Conservation (phyloP, 2,888 invertebrate species). For the Pristionchus entomophagus region DNA sequence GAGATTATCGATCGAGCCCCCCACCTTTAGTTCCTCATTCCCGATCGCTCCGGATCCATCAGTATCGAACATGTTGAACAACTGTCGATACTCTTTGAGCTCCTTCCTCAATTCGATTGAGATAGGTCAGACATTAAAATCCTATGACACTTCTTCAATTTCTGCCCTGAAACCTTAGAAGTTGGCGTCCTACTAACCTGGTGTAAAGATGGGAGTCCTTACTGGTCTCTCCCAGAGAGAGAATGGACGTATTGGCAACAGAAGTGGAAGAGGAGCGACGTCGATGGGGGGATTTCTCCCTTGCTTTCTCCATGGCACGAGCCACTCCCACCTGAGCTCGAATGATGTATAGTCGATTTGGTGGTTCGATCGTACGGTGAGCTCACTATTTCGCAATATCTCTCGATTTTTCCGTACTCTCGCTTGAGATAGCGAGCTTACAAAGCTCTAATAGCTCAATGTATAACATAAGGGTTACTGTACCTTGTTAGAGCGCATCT, state of each 20-base stretch:
- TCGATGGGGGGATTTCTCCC: conserved; percentile 31
- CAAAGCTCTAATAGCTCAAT: background rate
- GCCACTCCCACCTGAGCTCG: conserved; percentile 41
- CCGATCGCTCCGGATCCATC: conserved; percentile 76
- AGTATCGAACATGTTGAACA: conserved; percentile 76
- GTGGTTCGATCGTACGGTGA: too few species aligned
- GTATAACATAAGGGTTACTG: background rate
- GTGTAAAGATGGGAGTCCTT: conserved; percentile 12
- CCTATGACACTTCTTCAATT: background rate
- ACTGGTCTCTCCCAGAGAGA: background rate
- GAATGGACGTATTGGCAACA: conserved; percentile 34
- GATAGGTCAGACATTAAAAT: background rate
- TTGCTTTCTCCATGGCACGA: conserved; percentile 35
- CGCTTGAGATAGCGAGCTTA: too few species aligned
- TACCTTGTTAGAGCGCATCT: conserved; percentile 45
- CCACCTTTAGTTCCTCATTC: conserved; percentile 66
- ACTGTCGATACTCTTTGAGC: conserved; percentile 72
- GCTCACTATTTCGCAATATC: too few species aligned
- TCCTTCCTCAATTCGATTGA: conserved; percentile 61
- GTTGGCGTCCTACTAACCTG: too few species aligned
- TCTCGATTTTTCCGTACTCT: too few species aligned
- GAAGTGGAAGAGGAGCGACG: conserved; percentile 24
- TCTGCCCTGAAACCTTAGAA: too few species aligned
- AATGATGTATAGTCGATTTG: background rate
- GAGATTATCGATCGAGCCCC: background rate